phyloP scores from a whole-genome alignment of 2,888 invertebrate genomes.

The Netelia fuscicornis region DNA sequence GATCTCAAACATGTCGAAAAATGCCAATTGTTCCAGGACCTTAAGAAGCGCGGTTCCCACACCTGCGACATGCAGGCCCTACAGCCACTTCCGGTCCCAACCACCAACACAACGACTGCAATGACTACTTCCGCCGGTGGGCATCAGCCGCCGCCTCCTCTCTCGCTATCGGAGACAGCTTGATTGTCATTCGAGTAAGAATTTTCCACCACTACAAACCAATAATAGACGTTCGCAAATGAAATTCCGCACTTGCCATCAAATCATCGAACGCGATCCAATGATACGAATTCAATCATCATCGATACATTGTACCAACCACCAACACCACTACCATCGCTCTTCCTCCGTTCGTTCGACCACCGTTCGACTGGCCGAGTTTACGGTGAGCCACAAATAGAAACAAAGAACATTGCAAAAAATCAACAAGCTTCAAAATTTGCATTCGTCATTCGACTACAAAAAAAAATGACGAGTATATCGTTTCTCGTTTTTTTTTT shows the following conservation, averaged over 20 bases:
- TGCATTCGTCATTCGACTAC: not conserved
- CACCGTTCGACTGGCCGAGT: conserved; percentile 78
- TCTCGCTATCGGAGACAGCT: conserved; percentile 83
- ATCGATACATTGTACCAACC: conserved; percentile 48
- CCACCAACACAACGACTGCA: conserved; percentile 78
- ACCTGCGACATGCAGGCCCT: conserved; percentile 85
- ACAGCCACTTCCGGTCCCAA: conserved; percentile 83
- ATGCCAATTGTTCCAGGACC: conserved; percentile 84
- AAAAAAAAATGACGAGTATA: conserved; percentile 22
- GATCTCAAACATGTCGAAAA: conserved; percentile 78
- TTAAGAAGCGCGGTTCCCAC: conserved; percentile 85
- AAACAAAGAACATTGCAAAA: conserved; percentile 26
- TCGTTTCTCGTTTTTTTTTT: conserved; percentile 10
- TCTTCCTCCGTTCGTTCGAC: conserved; percentile 62
- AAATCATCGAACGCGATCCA: too few species aligned
- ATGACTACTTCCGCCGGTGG: conserved; percentile 82
- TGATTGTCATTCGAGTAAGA: conserved; percentile 77
- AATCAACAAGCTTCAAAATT: conserved; percentile 35
- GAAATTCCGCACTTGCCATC: too few species aligned
- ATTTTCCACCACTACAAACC: conserved; percentile 9
- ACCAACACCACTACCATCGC: conserved; percentile 68
- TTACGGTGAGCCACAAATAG: conserved; percentile 80
- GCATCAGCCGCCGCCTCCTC: conserved; percentile 75
- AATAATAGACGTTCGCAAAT: conserved; percentile 14
- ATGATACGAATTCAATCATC: conserved; percentile 61